Base-by-base conservation (phyloP, 92 coral and sea anemone species). In the Desmophyllum pertusum region DNA sequence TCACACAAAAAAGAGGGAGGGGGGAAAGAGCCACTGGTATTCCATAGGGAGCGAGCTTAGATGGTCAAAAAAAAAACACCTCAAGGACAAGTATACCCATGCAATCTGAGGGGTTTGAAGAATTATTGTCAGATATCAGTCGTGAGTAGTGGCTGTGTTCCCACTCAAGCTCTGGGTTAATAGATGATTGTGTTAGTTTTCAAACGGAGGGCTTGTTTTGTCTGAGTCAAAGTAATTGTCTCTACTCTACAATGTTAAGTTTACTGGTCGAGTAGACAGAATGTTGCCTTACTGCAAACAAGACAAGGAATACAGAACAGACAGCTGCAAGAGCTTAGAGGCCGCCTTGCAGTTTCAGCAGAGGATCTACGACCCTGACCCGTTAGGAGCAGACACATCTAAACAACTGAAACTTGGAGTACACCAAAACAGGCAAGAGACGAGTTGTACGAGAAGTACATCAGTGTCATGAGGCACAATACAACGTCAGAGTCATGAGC, bases 401-500 rank as follows among this genome's bases (percentile, higher is more conserved):
- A 78, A 89, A 35, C 97, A 94, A 73, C 88, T 96, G n/a, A n/a
- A 94, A 73, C 88, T 96, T 17, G 87, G 52, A 63, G 87, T n/a
- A 75, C 84, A 76, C 90, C 5, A 96, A 95, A 79, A 79, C 93
- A 94, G 76, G 98, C 94, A 6, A 90, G 99, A 84, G 99, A 96
- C 73, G 97, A 91, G 53, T 52, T 91, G 43, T 96, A 96, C 73
- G 99, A 96, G 76, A 96, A 96, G 77, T 96, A 96, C 61, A 91
- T 96, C 48, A 90, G 87, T 70, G 94, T 92, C 11, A 94, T n/a
- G 98, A 69, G 98, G 94, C n/a, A 53, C 95, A 96, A 70, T 96
- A 96, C 85, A 96, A 96, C n/a, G 74, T 96, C 98, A 38, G 98
- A 96, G 30, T 96, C n/a, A 96, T 70, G 98, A 96, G 81, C 76